phyloP scores from a whole-genome alignment of 2,797 vertebrate species.

The Pteronotus mesoamericanus region DNA sequence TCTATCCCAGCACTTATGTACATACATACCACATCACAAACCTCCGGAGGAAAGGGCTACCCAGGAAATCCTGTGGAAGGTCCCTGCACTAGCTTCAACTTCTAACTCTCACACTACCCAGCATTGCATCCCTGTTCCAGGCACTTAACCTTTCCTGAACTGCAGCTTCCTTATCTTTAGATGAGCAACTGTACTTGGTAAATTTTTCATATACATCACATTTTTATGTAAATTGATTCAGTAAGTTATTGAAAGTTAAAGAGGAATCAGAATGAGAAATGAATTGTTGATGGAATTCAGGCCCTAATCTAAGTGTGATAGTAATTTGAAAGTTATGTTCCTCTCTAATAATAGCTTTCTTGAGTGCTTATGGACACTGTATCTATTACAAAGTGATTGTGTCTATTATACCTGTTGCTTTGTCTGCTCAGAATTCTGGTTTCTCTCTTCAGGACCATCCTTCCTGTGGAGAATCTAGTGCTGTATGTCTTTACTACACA shows the following conservation, averaged over 20 bases:
- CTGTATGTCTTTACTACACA: background rate
- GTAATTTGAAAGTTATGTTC: background rate
- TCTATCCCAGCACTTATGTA: background rate
- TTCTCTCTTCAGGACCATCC: background rate
- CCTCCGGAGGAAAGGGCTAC: background rate
- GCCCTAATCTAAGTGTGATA: background rate
- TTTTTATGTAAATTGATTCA: background rate
- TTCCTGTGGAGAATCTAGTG: background rate
- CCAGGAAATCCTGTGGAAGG: too few relatives aligned
- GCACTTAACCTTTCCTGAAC: background rate
- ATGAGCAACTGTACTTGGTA: background rate
- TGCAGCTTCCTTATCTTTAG: background rate
- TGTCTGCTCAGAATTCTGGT: background rate
- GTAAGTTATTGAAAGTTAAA: background rate
- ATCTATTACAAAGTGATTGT: background rate
- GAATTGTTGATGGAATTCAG: background rate
- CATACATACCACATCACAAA: too few relatives aligned
- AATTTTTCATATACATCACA: background rate
- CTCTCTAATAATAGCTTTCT: background rate
- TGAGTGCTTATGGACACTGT: background rate
- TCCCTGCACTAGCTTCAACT: background rate
- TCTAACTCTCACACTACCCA: background rate
- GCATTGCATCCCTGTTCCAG: background rate
- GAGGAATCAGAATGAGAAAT: background rate
- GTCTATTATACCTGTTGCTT: background rate